Evolutionary conservation across 2,797 vertebrate species (phyloP), one percentile per base, ranked within the genome.

Genomic region (Taeniopygia guttata): DNA sequence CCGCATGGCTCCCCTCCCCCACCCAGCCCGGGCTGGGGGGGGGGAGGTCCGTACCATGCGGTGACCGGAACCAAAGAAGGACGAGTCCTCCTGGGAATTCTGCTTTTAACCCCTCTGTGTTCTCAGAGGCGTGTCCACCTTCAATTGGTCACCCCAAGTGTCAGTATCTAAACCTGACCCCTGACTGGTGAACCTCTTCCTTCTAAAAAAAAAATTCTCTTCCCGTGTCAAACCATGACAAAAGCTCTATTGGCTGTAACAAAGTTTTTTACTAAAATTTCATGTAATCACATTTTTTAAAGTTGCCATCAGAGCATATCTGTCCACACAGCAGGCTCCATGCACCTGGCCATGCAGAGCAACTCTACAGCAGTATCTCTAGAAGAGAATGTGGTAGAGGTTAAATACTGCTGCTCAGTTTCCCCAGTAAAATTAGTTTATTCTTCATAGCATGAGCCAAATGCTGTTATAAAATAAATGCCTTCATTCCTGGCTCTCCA

Each of bases 361-460:
- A 49, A 43, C 88, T 92, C 79, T 48, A 82, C 68, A 93, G 83
- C 80, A 90, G 56, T 68, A 74, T 77, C 92, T 93, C 84, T 82
- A 58, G 83, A 94, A 64, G 56, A 93, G 52, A 94, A 54, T 11
- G 23, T 81, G 70, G 63, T 84, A 90, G 91, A 95, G 40, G 32
- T 80, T 90, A 79, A 79, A 27, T 63, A 64, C 51, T 93, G 77
- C 74, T 86, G 43, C 7, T 91, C 87, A 70, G 34, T 79, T 88
- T 86, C 70, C 42, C n/a, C 8, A 11, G 73, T 88, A 87, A 91
- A 91, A 91, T 60, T 7, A 79, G 29, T 86, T 89, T 91, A 59
- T 91, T 82, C 45, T 90, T 94, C 74, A 58, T 30, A 60, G 56
- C 23, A 7, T 59, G 78, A 89, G 49, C 70, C 83, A 67, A 86